These are phyloP conservation scores for Hylaeus anthracinus DNA, from an alignment of 1,140 invertebrate genomes.

Conservation along the genomic window DNA sequence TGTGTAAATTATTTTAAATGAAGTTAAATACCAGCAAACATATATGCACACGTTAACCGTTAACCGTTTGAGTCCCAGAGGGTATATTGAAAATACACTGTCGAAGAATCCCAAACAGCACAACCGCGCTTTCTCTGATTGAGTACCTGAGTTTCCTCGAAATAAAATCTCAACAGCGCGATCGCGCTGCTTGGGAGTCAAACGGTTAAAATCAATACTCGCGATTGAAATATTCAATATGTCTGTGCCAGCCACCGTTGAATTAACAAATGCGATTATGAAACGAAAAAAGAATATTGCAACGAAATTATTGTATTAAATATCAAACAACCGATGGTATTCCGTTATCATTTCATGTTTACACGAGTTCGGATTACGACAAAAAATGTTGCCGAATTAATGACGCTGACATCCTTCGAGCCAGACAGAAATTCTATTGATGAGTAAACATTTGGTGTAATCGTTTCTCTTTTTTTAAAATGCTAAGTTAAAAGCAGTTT, in stretches of 20 bases:
- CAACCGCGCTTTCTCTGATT: no score
- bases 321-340: not conserved
- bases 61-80: no score
- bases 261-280: conserved; percentile 4
- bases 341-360: not conserved
- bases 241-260: not conserved
- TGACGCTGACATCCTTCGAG: not conserved
- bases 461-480: no score
- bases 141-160: no score
- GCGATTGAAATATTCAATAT: not conserved
- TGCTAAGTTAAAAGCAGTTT: not conserved
- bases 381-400: not conserved
- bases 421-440: not conserved
- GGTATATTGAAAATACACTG: no score
- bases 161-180: no score
- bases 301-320: conserved; percentile 3
- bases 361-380: not conserved
- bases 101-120: no score
- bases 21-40: not conserved
- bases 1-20: conserved; percentile 13
- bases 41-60: no score
- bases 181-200: no score
- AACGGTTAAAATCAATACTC: conserved; percentile 14
- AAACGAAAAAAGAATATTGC: not conserved
- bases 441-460: no score